Evolutionary conservation across 2,797 vertebrate species (phyloP).

Genomic region (Xiphophorus birchmanni): DNA sequence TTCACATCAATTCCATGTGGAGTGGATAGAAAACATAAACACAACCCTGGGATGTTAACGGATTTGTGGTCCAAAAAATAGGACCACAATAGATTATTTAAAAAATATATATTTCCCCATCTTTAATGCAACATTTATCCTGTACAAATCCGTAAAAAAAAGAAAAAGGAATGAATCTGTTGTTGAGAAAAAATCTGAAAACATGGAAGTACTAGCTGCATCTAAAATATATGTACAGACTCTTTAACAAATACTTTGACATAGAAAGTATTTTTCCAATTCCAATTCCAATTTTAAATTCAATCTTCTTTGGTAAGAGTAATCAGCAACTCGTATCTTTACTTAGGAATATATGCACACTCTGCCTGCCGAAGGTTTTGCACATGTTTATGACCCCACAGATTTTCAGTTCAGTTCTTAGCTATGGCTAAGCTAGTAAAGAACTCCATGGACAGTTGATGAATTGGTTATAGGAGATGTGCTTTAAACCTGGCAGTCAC

Average conservation of each 20-base stretch:
- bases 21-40: background rate
- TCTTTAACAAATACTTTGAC: background rate
- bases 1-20: background rate
- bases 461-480: background rate
- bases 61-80: too few species aligned
- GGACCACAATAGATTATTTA: too few species aligned
- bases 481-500: background rate
- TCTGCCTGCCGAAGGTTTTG: background rate
- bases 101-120: too few species aligned
- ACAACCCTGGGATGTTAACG: background rate
- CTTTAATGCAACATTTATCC: too few species aligned
- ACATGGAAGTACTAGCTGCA: too few species aligned
- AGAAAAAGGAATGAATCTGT: too few species aligned
- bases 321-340: background rate
- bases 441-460: background rate
- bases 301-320: background rate
- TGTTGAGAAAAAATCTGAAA: background rate
- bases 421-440: background rate
- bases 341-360: background rate
- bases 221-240: background rate
- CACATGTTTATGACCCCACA: background rate
- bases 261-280: too few species aligned
- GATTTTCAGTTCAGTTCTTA: background rate
- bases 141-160: too few species aligned
- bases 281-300: background rate